Evolutionary conservation across 2,888 invertebrate species (phyloP).

Genomic region (Caenorhabditis japonica): DNA sequence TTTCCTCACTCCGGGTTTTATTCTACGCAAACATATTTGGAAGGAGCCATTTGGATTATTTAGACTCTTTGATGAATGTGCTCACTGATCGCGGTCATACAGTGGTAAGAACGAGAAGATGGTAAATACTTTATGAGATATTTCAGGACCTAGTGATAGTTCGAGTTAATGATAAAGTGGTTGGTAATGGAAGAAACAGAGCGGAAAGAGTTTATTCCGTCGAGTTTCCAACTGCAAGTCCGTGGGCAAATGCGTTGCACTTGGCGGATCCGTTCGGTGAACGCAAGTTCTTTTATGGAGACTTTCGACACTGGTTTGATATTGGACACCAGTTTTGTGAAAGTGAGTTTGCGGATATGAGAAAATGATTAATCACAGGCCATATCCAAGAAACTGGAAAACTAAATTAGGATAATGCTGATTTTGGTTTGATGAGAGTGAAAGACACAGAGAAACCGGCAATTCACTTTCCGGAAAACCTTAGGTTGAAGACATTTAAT

Average conservation of each 20-base stretch:
- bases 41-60: slow-evolving; percentile 56
- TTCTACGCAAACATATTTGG: slow-evolving; percentile 45
- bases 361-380: too few relatives aligned
- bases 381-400: too few relatives aligned
- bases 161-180: slow-evolving; percentile 44
- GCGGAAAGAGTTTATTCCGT: slow-evolving; percentile 25
- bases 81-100: slow-evolving; percentile 42
- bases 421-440: too few relatives aligned
- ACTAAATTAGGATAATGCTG: too few relatives aligned
- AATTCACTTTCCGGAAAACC: too few relatives aligned
- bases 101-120: slow-evolving; percentile 54
- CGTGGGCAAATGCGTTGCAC: slow-evolving; percentile 41
- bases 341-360: slow-evolving; percentile 13
- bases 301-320: slow-evolving; percentile 14
- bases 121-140: background rate
- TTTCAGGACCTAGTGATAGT: slow-evolving; percentile 43
- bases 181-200: slow-evolving; percentile 36
- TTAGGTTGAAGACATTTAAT: too few relatives aligned
- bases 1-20: slow-evolving; percentile 15
- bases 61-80: slow-evolving; percentile 44
- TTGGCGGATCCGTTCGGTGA: slow-evolving; percentile 45
- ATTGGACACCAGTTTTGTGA: slow-evolving; percentile 32
- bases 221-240: slow-evolving; percentile 36
- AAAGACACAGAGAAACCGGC: too few relatives aligned
- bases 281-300: slow-evolving; percentile 8